Evolutionary conservation across 2,888 invertebrate genomes (phyloP).

Genomic region (Balanococcus diminutus): DNA sequence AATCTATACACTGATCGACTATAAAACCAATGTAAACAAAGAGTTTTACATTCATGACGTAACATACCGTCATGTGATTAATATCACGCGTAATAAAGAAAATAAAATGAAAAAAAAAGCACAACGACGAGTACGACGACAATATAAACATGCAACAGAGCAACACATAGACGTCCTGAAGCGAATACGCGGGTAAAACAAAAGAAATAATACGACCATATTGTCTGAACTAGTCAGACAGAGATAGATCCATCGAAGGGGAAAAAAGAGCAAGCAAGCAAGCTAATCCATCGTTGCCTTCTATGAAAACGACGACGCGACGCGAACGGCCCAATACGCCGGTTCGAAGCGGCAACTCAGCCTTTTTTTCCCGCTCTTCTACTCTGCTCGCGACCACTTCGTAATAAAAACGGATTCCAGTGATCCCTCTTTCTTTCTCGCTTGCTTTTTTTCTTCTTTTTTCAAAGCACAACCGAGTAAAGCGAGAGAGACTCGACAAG

Average conservation of each 20-base stretch:
- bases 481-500: not conserved
- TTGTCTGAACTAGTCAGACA: not conserved
- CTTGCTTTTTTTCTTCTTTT: not conserved
- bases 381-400: not conserved
- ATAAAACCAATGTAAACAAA: slow-evolving; percentile 23
- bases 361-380: not conserved
- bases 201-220: slow-evolving; percentile 25
- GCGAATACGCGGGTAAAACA: slow-evolving; percentile 5
- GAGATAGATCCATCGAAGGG: not conserved
- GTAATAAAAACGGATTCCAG: slow-evolving; percentile 25
- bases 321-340: too few species aligned
- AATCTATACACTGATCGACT: not conserved
- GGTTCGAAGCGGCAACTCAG: slow-evolving; percentile 20
- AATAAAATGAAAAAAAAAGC: not conserved
- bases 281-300: slow-evolving; percentile 13
- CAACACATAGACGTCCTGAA: not conserved
- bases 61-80: slow-evolving; percentile 26
- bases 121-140: not conserved
- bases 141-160: slow-evolving; percentile 24
- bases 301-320: slow-evolving; percentile 1
- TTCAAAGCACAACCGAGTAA: not conserved
- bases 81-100: slow-evolving; percentile 21
- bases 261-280: not conserved
- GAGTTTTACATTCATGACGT: slow-evolving; percentile 9
- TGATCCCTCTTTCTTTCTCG: not conserved